Conservation (phyloP, 2,113 vertebrate genomes). For the Macaca nemestrina region DNA sequence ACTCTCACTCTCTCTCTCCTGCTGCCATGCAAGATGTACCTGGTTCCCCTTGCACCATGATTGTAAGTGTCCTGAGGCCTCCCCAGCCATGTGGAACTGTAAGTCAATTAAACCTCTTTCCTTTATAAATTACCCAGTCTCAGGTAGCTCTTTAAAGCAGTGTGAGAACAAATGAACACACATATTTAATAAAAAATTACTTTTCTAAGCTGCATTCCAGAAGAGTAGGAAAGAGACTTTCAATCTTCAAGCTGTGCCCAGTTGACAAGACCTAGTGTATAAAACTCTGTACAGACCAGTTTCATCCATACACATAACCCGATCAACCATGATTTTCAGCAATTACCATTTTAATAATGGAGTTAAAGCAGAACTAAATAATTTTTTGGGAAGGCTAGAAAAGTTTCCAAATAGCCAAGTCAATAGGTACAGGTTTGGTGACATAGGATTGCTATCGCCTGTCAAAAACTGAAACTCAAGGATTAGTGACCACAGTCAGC, state of each 20-base stretch:
- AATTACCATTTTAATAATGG: neutral
- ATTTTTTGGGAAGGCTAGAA: neutral
- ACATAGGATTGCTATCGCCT: neutral
- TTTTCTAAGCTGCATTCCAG: neutral
- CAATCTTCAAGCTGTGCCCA: neutral
- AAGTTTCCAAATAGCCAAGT: neutral
- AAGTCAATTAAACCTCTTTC: no score
- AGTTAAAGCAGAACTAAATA: neutral
- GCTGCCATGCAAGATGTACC: no score
- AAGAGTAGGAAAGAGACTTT: neutral
- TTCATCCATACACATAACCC: neutral
- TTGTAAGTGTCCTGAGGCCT: no score
- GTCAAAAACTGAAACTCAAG: neutral
- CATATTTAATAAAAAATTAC: neutral
- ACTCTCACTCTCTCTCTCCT: no score
- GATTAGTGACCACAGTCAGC: neutral
- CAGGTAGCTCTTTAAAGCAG: no score
- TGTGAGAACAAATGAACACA: no score
- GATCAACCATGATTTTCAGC: constrained; percentile 13
- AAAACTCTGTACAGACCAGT: neutral
- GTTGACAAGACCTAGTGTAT: neutral
- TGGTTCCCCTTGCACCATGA: no score
- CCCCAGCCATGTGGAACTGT: no score
- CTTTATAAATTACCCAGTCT: no score
- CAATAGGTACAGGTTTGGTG: neutral